Evolutionary conservation across 2,888 invertebrate genomes (phyloP).

Genomic region (Watsonalla binaria): DNA sequence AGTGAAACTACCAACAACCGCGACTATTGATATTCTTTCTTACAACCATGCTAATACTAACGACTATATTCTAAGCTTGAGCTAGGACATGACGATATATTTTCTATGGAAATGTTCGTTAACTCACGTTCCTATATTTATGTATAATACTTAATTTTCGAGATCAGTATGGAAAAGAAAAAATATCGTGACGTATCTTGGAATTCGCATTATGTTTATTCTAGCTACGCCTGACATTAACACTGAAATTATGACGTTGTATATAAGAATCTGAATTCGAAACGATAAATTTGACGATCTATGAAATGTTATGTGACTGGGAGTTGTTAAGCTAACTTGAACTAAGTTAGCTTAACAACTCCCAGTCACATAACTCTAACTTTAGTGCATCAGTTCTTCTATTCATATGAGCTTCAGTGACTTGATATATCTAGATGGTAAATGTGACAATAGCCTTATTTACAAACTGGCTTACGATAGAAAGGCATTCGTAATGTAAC

Average conservation of each 20-base stretch:
- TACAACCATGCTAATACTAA: no score
- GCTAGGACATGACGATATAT: no score
- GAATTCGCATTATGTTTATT: no score
- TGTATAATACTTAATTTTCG: no score
- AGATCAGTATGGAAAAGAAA: no score
- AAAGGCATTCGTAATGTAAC: constrained; percentile 43
- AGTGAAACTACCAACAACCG: neutral
- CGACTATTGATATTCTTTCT: neutral
- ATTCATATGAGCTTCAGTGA: constrained; percentile 13
- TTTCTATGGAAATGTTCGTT: no score
- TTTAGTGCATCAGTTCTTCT: constrained; percentile 2
- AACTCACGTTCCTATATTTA: no score
- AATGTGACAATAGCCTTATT: constrained; percentile 41
- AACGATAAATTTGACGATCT: neutral
- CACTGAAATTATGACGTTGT: neutral
- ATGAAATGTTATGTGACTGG: neutral
- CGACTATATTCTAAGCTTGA: no score
- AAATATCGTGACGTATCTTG: no score
- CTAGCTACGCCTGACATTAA: neutral
- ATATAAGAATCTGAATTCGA: neutral
- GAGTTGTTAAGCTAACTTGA: neutral
- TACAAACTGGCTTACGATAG: constrained; percentile 43
- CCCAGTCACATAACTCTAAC: constrained; percentile 1
- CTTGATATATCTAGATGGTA: constrained; percentile 28
- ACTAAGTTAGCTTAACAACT: neutral